Conservation (phyloP, 2,888 invertebrate species). For the Hecatera dysodea region DNA sequence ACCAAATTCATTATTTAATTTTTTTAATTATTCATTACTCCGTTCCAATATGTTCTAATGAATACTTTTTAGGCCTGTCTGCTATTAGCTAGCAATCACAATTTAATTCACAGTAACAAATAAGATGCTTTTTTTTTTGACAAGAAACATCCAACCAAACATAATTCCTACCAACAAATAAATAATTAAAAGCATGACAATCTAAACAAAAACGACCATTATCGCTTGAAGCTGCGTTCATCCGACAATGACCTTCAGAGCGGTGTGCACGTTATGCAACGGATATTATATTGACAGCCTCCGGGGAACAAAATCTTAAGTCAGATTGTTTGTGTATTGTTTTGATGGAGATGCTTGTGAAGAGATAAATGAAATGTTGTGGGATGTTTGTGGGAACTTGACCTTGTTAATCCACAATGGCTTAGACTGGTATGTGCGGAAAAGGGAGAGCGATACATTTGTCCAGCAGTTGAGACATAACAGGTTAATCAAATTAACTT, state of each 20-base stretch:
- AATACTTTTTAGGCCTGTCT: no score
- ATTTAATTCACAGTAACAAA: background rate
- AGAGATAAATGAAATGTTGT: background rate
- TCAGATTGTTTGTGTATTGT: conserved; percentile 30
- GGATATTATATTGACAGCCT: conserved; percentile 61
- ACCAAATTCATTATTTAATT: no score
- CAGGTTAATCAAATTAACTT: background rate
- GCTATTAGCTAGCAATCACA: background rate
- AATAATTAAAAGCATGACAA: conserved; percentile 33
- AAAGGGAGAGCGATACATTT: no score
- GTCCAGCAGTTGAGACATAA: no score
- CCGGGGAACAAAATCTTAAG: conserved; percentile 30
- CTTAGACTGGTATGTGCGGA: no score
- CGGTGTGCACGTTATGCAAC: conserved; percentile 64
- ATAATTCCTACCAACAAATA: conserved; percentile 19
- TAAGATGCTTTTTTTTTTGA: background rate
- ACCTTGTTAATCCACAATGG: background rate
- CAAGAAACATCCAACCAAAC: conserved; percentile 32
- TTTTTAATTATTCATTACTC: no score
- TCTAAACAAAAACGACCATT: conserved; percentile 50
- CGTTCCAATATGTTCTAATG: no score
- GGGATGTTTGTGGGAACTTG: background rate
- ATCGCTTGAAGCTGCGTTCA: conserved; percentile 44
- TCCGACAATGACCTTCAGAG: conserved; percentile 65
- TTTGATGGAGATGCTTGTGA: background rate